Evolutionary conservation across 1,140 invertebrate genomes (phyloP), one percentile per base, ranked within the genome.

Genomic region (Bombus ignitus): DNA sequence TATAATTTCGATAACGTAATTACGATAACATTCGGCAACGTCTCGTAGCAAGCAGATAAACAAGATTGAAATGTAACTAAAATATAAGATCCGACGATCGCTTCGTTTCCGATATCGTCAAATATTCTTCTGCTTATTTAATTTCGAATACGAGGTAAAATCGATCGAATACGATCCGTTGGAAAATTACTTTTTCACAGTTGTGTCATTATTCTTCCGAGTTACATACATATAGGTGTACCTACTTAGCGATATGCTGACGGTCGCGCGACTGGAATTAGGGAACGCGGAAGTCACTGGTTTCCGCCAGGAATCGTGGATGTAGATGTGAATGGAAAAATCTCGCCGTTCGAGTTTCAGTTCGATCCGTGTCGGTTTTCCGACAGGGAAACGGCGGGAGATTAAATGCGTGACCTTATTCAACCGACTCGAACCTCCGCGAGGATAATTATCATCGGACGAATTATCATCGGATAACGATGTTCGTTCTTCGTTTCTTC

Each of bases 351-450:
- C 62, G 25, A n/a, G 47, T 53, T 53, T 22, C 47, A 53, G 1
- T 66, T 80, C 42, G 39, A 80, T 53, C n/a, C 39, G 4, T 15
- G n/a, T 47, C 62, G 42, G 25, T 42, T 81, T 72, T 32, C 37
- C 28, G 10, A 35, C 9, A 35, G 42, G 68, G 22, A 59, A 73
- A 39, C 2, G 6, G 37, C n/a, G 12, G 18, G 39, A 68, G 22
- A 68, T 79, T 68, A 68, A n/a, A 47, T 44, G 62, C 22, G 77
- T 68, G 59, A 47, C 77, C 77, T 79, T 47, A 68, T 68, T 65
- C 22, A n/a, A 25, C 2, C n/a, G 59, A 18, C 4, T 44, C 13
- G 59, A 78, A 66, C 28, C 59, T 75, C 9, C 47, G n/a, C 70
- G 5, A 9, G 39, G 28, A 39, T 71, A 12, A 25, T 39, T 13